Evolutionary conservation across 2,888 invertebrate genomes (phyloP).

Genomic region (Agrotis segetum): DNA sequence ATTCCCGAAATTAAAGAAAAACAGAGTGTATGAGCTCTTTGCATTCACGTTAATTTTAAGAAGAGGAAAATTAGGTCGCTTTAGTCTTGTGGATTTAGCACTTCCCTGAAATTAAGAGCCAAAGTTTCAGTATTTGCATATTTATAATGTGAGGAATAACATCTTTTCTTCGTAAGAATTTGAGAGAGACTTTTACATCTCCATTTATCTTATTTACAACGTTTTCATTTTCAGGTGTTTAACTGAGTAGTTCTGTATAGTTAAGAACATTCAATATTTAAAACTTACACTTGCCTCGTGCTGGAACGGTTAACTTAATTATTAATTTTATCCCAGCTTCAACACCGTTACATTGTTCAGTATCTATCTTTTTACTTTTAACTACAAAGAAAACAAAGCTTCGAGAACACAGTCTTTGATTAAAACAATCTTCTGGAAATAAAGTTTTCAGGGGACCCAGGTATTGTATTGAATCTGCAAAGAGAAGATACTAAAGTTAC

Average conservation of each 20-base stretch:
- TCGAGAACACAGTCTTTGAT: slow-evolving; percentile 44
- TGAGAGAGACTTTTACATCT: not conserved
- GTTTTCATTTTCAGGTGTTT: slow-evolving; percentile 1
- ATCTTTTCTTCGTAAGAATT: not conserved
- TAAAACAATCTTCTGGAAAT: slow-evolving; percentile 33
- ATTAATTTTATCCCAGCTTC: slow-evolving; percentile 14
- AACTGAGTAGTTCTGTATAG: not conserved
- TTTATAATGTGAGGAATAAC: slow-evolving; percentile 5
- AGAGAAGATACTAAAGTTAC: slow-evolving; percentile 37
- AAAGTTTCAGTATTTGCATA: slow-evolving; percentile 12
- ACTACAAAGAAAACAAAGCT: slow-evolving; percentile 50
- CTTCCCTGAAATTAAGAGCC: slow-evolving; percentile 5
- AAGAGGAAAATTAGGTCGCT: slow-evolving; percentile 13
- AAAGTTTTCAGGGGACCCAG: slow-evolving; percentile 12
- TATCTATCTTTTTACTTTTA: slow-evolving; percentile 23
- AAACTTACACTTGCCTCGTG: slow-evolving; percentile 8
- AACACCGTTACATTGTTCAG: slow-evolving; percentile 15
- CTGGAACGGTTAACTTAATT: slow-evolving; percentile 8
- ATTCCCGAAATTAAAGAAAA: slow-evolving; percentile 39
- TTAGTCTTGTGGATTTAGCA: slow-evolving; percentile 13
- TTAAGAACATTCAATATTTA: slow-evolving; percentile 1
- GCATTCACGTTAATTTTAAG: slow-evolving; percentile 23
- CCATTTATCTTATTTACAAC: not conserved
- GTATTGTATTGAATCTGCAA: slow-evolving; percentile 47
- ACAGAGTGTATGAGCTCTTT: slow-evolving; percentile 31